Evolutionary conservation across 2,113 vertebrate genomes (phyloP), one percentile per base, ranked within the genome.

Genomic region (Aphyosemion australe): DNA sequence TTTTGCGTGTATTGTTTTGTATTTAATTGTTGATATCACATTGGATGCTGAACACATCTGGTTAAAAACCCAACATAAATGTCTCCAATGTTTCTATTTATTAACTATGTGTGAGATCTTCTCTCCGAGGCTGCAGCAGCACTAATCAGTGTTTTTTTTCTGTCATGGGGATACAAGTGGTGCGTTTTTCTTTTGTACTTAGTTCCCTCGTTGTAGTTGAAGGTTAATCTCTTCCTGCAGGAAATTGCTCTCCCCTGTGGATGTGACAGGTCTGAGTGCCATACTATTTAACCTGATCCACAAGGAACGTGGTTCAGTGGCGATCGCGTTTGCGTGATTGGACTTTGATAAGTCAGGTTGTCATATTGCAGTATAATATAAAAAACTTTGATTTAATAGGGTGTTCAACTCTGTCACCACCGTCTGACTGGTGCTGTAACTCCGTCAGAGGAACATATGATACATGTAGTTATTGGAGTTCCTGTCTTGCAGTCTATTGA

Each of bases 61-160:
- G 82, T 87, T 63, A 84, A 71, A 76, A 57, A 56, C 59, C 34
- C 18, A 43, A 61, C 16, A 31, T 54, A 48, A 78, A 79, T 69
- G 61, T 82, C 57, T 74, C 66, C 71, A 76, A 64, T 61, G 62
- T 86, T 67, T 80, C 73, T 82, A 85, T 90, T 82, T 86, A 86
- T 84, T 54, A 82, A 76, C 60, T 39, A 55, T 65, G 58, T 78
- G 60, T 82, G 62, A 73, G 82, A 37, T 64, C 56, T 72, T 63
- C 50, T 78, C 72, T 62, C 21, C 7, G 1, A 67, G 55, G 76
- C 77, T 78, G 63, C 68, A 78, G 45, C 61, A 67, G 73, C 76
- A 61, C 68, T 65, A 51, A 73, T 66, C 53, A 48, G 43, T 64
- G 20, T 71, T 69, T 84, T 79, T 82, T 47, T 63, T 57, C 65